Conservation (phyloP, 1,140 invertebrate genomes). For the Melipona quadrifasciata region DNA sequence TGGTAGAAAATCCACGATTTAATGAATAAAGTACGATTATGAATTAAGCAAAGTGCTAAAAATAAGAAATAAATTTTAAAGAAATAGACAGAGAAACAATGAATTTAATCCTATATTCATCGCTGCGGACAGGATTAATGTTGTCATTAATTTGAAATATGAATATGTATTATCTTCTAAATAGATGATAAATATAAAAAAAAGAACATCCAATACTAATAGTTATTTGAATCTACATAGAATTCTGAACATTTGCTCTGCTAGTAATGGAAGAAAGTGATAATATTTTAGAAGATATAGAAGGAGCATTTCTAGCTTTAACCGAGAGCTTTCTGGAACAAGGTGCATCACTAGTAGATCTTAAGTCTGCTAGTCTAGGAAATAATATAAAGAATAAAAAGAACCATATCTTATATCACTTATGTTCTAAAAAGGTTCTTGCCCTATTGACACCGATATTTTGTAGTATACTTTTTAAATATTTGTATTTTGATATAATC, state of each 20-base stretch:
- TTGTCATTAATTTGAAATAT: background rate
- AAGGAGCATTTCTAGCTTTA: constrained; percentile 66
- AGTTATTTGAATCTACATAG: constrained; percentile 12
- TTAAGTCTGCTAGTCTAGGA: constrained; percentile 49
- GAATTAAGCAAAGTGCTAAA: background rate
- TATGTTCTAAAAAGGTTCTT: constrained; percentile 48
- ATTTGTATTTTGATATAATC: constrained; percentile 50
- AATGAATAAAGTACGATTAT: background rate
- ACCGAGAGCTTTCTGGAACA: constrained; percentile 61
- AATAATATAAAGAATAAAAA: constrained; percentile 16
- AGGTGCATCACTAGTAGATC: constrained; percentile 61
- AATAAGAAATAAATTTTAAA: background rate
- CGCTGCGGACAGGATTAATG: background rate
- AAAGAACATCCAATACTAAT: constrained; percentile 1
- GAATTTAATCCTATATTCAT: background rate
- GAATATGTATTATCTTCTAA: background rate
- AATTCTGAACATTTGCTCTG: background rate
- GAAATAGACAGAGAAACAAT: background rate
- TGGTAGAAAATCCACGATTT: background rate
- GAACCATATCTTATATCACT: constrained; percentile 15
- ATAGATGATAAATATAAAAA: background rate
- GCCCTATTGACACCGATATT: constrained; percentile 58
- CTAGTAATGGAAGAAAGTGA: constrained; percentile 57
- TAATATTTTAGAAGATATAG: constrained; percentile 57
- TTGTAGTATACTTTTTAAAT: constrained; percentile 53